Conservation (phyloP, 2,113 vertebrate species). For the Microcebus tavaratra region DNA sequence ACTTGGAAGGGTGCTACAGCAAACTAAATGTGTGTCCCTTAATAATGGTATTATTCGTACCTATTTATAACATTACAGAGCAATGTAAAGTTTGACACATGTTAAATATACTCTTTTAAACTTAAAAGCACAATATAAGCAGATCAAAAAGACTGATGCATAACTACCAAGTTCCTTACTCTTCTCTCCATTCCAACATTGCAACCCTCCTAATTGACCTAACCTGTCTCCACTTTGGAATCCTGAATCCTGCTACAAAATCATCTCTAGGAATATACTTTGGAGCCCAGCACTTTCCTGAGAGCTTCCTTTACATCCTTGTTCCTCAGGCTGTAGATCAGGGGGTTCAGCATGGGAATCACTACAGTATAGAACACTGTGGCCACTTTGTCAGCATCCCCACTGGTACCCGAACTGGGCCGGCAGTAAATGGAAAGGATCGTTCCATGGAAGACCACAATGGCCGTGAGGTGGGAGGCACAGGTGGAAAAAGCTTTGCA, state of each 20-base stretch:
- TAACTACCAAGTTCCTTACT: rapidly evolving
- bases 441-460: constrained; percentile 63
- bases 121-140: not conserved
- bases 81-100: not conserved
- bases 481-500: constrained; percentile 75
- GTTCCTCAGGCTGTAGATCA: constrained; percentile 78
- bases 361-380: constrained; percentile 63
- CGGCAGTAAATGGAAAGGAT: constrained; percentile 65
- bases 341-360: constrained; percentile 75
- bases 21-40: not conserved
- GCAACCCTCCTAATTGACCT: rapidly evolving
- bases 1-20: not conserved
- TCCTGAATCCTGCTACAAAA: rapidly evolving
- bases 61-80: not conserved
- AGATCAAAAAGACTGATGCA: not conserved
- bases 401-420: not conserved
- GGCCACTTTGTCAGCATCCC: constrained; percentile 21
- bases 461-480: constrained; percentile 69
- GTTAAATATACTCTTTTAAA: not conserved
- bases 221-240: rapidly evolving
- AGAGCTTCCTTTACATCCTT: constrained; percentile 73
- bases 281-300: not conserved
- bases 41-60: rapidly evolving
- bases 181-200: rapidly evolving
- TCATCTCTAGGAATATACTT: not conserved